A percentile compares a stretch with the other conserved stretches of the same genome.
These are phyloP conservation scores for Mesodorylaimus sp. DNA, from an alignment of 2,888 invertebrate species.

Conservation along the genomic window DNA sequence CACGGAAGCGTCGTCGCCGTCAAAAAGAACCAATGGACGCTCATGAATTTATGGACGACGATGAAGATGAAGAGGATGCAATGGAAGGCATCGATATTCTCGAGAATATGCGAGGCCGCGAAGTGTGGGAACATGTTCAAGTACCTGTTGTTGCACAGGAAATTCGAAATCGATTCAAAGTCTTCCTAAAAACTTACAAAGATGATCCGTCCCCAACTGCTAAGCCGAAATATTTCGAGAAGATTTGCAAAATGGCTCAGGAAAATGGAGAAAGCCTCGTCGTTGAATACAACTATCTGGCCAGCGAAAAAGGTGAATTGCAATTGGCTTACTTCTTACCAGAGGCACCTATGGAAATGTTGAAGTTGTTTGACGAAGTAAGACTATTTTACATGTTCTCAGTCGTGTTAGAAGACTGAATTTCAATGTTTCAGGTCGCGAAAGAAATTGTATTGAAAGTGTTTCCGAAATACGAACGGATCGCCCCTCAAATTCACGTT, in stretches of 20 bases:
- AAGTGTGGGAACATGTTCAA: constrained; percentile 84
- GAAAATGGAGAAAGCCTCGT: constrained; percentile 56
- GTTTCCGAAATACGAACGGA: constrained; percentile 86
- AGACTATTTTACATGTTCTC: no score
- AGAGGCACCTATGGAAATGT: constrained; percentile 87
- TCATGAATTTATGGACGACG: neutral
- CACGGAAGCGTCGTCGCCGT: neutral
- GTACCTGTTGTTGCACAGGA: constrained; percentile 87
- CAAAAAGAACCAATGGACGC: neutral
- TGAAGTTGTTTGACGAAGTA: constrained; percentile 85
- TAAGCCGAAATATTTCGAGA: constrained; percentile 70
- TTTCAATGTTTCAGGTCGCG: constrained; percentile 36
- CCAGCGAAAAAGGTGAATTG: constrained; percentile 57
- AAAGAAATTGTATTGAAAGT: constrained; percentile 63
- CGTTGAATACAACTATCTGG: constrained; percentile 77
- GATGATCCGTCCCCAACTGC: constrained; percentile 71
- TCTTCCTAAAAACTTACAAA: constrained; percentile 71
- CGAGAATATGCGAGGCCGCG: constrained; percentile 87
- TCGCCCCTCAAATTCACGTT: constrained; percentile 79
- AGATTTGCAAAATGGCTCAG: constrained; percentile 83
- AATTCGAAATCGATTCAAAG: constrained; percentile 74
- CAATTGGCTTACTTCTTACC: constrained; percentile 88
- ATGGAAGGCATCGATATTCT: constrained; percentile 92
- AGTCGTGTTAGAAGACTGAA: no score
- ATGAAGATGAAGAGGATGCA: constrained; percentile 40